A percentile compares a stretch with the other conserved stretches of the same genome.
Conservation (phyloP, 2,888 invertebrate genomes). For the Stenurella melanura region DNA sequence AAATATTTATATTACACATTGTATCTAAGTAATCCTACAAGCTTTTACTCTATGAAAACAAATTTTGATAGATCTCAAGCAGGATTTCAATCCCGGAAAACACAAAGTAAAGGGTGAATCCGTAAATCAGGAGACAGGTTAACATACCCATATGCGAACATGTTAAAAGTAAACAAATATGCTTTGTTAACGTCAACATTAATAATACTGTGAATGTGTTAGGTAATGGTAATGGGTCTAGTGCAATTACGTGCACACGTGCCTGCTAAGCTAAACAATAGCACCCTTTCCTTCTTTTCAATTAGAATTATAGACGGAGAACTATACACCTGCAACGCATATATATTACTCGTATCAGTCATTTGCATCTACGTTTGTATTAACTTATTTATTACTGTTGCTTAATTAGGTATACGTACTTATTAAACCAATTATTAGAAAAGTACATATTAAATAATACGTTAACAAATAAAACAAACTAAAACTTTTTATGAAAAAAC, state of each 20-base stretch:
- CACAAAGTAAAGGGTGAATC: no score
- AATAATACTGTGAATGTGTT: not conserved
- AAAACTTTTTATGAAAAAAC: conserved; percentile 10
- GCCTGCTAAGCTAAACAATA: not conserved
- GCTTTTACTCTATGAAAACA: no score
- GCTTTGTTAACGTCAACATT: not conserved
- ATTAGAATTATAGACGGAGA: not conserved
- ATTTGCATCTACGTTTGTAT: not conserved
- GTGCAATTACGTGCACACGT: not conserved
- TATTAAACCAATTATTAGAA: conserved; percentile 10
- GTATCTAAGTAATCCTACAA: no score
- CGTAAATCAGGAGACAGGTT: no score
- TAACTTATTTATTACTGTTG: not conserved
- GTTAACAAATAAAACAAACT: not conserved
- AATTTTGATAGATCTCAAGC: no score
- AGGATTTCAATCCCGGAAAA: no score
- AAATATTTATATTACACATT: no score
- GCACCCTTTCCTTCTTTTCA: not conserved
- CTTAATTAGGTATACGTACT: conserved; percentile 1
- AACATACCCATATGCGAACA: no score
- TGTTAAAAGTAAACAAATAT: not conserved
- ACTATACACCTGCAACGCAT: not conserved
- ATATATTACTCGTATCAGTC: not conserved
- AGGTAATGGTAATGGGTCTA: conserved; percentile 1
- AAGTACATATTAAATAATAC: conserved; percentile 7